phyloP scores from a whole-genome alignment of 2,113 vertebrate species.

The Argyrosomus japonicus region DNA sequence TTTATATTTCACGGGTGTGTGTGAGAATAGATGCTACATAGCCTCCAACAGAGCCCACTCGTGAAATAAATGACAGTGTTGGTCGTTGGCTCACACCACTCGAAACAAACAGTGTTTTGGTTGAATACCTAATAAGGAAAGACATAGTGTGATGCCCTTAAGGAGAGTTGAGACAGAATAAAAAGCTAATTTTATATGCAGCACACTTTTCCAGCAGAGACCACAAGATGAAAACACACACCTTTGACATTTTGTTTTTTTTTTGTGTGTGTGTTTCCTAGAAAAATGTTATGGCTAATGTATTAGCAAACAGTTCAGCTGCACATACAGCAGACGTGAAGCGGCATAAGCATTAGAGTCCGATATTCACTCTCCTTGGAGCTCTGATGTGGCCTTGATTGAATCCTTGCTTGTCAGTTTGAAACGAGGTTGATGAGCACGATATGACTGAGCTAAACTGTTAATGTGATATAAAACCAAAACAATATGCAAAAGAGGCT shows the following conservation, averaged over 20 bases:
- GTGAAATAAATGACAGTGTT: background rate
- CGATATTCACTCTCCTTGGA: background rate
- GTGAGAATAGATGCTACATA: background rate
- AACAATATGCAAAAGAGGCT: background rate
- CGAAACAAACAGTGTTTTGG: conserved; percentile 4
- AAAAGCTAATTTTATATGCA: background rate
- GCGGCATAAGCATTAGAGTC: background rate
- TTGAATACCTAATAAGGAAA: background rate
- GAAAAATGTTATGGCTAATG: background rate
- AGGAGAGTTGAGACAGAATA: background rate
- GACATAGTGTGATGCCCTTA: background rate
- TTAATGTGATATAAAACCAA: background rate
- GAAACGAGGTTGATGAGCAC: background rate
- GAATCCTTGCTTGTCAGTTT: background rate
- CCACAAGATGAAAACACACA: background rate
- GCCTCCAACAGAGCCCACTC: background rate
- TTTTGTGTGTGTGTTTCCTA: background rate
- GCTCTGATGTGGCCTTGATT: background rate
- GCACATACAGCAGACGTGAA: background rate
- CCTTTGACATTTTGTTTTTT: background rate
- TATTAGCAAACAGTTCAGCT: background rate
- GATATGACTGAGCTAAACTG: background rate
- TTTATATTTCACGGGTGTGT: conserved; percentile 13
- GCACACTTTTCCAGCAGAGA: background rate
- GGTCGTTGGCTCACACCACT: background rate